phyloP scores from a whole-genome alignment of 30 jellyfish, hydroid and myxozoan species.

The Pseudorhiza aurosa region DNA sequence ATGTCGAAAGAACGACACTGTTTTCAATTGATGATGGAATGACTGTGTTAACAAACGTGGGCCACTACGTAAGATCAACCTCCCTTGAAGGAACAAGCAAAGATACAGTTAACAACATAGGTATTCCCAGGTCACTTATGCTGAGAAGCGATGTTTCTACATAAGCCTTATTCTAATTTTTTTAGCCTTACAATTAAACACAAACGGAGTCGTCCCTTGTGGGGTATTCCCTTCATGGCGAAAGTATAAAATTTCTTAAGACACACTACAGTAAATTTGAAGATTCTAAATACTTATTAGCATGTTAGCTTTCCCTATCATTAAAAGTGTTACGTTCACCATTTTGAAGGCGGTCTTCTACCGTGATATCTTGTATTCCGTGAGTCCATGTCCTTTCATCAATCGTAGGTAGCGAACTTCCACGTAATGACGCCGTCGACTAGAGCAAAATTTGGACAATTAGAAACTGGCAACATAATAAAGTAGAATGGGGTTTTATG shows the following conservation, averaged over 20 bases:
- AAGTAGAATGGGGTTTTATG: neutral
- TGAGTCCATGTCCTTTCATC: slow-evolving; percentile 58
- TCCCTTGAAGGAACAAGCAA: too few relatives aligned
- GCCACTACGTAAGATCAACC: too few relatives aligned
- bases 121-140: too few relatives aligned
- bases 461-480: neutral
- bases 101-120: too few relatives aligned
- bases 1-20: too few relatives aligned
- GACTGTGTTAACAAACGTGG: too few relatives aligned
- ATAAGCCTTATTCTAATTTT: too few relatives aligned
- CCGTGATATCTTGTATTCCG: slow-evolving; percentile 38
- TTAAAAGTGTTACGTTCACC: slow-evolving; percentile 24
- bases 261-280: slow-evolving; percentile 9
- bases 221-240: neutral
- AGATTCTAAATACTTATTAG: slow-evolving; percentile 1
- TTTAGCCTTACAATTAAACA: neutral
- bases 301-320: slow-evolving; percentile 52
- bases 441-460: neutral
- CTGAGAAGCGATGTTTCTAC: too few relatives aligned
- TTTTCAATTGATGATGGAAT: too few relatives aligned
- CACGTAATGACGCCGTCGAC: slow-evolving; percentile 45
- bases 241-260: neutral
- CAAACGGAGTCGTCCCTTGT: neutral
- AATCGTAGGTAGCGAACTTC: slow-evolving; percentile 49
- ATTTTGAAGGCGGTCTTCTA: slow-evolving; percentile 54